Evolutionary conservation across 2,113 vertebrate species (phyloP).

Genomic region (Thinocorus orbignyianus): DNA sequence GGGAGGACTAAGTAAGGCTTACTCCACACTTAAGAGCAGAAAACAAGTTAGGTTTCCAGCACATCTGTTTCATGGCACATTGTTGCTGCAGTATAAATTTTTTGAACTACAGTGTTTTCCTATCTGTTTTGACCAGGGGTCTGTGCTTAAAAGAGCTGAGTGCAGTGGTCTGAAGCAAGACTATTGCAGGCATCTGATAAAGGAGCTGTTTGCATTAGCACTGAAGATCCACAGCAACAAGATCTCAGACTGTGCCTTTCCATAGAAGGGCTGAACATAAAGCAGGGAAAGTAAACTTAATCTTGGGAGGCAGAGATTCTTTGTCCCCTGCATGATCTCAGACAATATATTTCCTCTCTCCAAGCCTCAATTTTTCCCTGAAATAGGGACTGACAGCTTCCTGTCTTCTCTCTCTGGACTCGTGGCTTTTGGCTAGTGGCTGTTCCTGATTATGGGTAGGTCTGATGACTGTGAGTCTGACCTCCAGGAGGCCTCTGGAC

Average conservation of each 20-base stretch:
- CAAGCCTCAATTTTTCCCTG: neutral
- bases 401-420: neutral
- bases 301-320: neutral
- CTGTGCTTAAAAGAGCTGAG: neutral
- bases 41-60: neutral
- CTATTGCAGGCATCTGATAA: neutral
- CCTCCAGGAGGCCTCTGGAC: slow-evolving; percentile 45
- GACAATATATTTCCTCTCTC: neutral
- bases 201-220: neutral
- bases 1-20: neutral
- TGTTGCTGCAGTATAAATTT: neutral
- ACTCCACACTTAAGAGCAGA: neutral
- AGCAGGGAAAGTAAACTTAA: neutral
- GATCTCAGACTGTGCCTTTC: neutral
- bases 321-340: neutral
- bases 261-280: neutral
- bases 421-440: neutral
- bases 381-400: slow-evolving; percentile 8
- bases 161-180: neutral
- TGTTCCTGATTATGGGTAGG: neutral
- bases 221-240: neutral
- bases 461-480: slow-evolving; percentile 21
- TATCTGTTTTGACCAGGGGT: neutral
- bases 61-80: neutral
- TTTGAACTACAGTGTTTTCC: neutral